Base-by-base conservation (phyloP, 2,797 vertebrate species). In the Parotocinclus haroldoi region DNA sequence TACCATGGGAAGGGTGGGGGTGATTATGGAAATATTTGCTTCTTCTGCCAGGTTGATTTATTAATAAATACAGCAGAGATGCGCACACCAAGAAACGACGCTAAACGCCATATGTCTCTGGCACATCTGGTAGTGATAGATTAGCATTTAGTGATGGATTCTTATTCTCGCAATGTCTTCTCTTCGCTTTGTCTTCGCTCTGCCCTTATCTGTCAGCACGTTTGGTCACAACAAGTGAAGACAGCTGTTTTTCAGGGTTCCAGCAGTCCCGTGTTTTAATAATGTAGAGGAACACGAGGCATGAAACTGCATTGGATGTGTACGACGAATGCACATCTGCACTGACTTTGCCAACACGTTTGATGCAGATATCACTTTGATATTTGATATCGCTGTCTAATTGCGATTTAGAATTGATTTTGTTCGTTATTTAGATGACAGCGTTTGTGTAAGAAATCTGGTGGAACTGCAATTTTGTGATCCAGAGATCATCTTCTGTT, bases 1-100 rank as follows among this genome's bases (percentile, higher is more conserved):
- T 48, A 46, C 27, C 36, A 13, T 11, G 3, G 12, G 16, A 13
- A 36, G 40, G 3, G 19, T 65, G 49, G 40, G n/a, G 42, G 46
- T 27, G 8, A 54, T 40, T 54, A 19, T 46, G 38, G 51, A 57
- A 66, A 72, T 38, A 36, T 10, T 19, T 19, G 12, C n/a, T 40
- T 56, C 12, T 52, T 59, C 48, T 64, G 39, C 42, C 9, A 3
- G 50, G 63, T 51, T 63, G 64, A 62, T 56, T 72, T 66, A 72
- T 67, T 62, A 62, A 56, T 67, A 63, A 62, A 63, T 62, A 38
- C 45, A 66, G 44, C 8, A 5, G 17, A 39, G 52, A 63, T 14
- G 7, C 12, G 50, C 59, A 48, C 7, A 39, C 27, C 39, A 57
- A 51, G 66, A 42, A 57, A 55, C 36, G n/a, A 39, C 45, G 46